phyloP scores from a whole-genome alignment of 2,888 invertebrate species.

The Rhagophthalmus giganteus region DNA sequence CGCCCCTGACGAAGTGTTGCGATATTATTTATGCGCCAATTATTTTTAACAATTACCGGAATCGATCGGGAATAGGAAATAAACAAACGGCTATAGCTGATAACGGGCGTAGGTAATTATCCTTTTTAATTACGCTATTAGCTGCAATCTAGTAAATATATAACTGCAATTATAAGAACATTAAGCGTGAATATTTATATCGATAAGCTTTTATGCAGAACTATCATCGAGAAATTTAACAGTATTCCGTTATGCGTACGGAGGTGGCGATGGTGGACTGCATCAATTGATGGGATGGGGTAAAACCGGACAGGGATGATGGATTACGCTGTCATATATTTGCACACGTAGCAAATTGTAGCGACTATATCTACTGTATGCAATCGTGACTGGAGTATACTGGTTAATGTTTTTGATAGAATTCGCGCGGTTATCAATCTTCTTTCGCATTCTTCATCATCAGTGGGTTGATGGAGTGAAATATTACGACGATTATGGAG shows the following conservation, averaged over 20 bases:
- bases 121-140: too few species aligned
- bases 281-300: constrained; percentile 38
- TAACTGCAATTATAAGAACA: too few species aligned
- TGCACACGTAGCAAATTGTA: constrained; percentile 53
- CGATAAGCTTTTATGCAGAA: background rate
- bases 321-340: constrained; percentile 52
- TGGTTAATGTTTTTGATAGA: constrained; percentile 51
- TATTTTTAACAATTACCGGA: too few species aligned
- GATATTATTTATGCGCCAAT: too few species aligned
- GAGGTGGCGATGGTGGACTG: constrained; percentile 28
- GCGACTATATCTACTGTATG: constrained; percentile 40
- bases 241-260: constrained; percentile 14
- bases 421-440: constrained; percentile 52
- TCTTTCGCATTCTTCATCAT: constrained; percentile 45
- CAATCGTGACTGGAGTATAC: constrained; percentile 45
- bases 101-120: too few species aligned
- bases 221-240: constrained; percentile 15
- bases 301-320: constrained; percentile 51
- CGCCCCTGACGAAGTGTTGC: too few species aligned
- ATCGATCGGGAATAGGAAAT: too few species aligned
- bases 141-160: too few species aligned
- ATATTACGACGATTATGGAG: constrained; percentile 45
- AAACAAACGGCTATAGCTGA: too few species aligned
- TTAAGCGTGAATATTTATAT: too few species aligned
- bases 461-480: constrained; percentile 45